Base-by-base conservation (phyloP, 1,140 invertebrate genomes). In the Phortica variegata region DNA sequence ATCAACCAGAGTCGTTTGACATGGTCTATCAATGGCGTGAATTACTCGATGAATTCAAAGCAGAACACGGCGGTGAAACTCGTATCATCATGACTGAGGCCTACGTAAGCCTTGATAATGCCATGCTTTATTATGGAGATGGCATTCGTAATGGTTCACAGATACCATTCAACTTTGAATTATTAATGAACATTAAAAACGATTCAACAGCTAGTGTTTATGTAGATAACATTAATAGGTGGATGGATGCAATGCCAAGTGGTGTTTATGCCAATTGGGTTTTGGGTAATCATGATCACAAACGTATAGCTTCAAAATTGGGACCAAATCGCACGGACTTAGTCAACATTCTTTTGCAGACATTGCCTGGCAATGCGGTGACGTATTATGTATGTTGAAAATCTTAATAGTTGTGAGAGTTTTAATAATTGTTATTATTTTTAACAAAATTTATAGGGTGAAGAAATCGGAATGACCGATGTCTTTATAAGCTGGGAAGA, bases 381-480 rank as follows among this genome's bases (percentile, higher is more conserved):
- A 86, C 84, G 3, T 93, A 76, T 39, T 73, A 88, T 63, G 86
- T 47, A 47, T 6, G 38, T 21, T n/a, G n/a, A n/a, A n/a, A n/a
- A n/a, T n/a, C n/a, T n/a, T n/a, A n/a, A n/a, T n/a, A n/a, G n/a
- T n/a, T n/a, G n/a, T n/a, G n/a, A n/a, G n/a, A n/a, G n/a, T n/a
- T n/a, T n/a, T n/a, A n/a, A n/a, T n/a, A 44, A 19, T 32, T 3
- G 31, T 7, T 8, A 21, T n/a, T n/a, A n/a, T n/a, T n/a, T n/a
- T n/a, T n/a, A n/a, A n/a, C n/a, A n/a, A n/a, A n/a, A n/a, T n/a
- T n/a, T n/a, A n/a, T n/a, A 89, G 77, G 90, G 90, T 5, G 90
- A 93, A 74, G 90, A 93, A 74, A 82, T 91, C 21, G 90, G 86
- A 1, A 91, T 92, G 87, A 75, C 78, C 7, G 82, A 91, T 72